Base-by-base conservation (phyloP, 2,888 invertebrate species). In the Athalia cordata region DNA sequence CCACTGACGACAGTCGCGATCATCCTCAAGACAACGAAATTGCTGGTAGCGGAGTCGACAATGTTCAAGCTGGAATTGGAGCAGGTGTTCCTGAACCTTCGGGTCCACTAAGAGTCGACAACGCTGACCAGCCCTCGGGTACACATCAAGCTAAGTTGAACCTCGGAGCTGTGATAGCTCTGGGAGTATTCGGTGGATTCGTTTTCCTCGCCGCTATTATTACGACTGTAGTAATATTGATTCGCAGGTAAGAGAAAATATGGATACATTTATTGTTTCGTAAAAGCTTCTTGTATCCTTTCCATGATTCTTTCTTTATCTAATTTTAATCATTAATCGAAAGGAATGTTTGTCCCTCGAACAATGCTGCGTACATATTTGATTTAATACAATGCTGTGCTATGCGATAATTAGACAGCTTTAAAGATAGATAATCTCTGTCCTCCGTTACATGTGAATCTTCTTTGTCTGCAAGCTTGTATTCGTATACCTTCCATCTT, bases 121-220 rank as follows among this genome's bases (percentile, higher is more conserved):
- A 82, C n/a, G 84, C 88, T 5, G 88, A 88, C 43, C 85, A 85
- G 3, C 85, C 89, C 3, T 80, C 84, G 0, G 82, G 79, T 62
- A 79, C 86, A 0, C 89, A 89, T 78, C 89, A 89, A 67, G 95
- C 96, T 1, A 94, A 95, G 82, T 91, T 97, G 43, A 97, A 96
- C 90, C 91, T 96, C 78, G 96, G 96, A 77, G 96, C 97, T 5
- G 95, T 97, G 82, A 96, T 97, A 79, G 97, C 97, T 0, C 91
- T 98, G 13, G 97, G 96, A 3, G 96, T 96, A 7, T 97, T 97
- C 88, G 97, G 97, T n/a, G 96, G 95, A 7, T 95, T 98, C 84
- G 96, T 97, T 6, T 96, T 98, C 89, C 92, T 98, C 70, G 95
- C 97, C 8, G 97, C 97, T 47, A 95, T 97, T 81, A 95, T 97